Evolutionary conservation across 1,140 invertebrate genomes (phyloP).

Genomic region (Scaptodrosophila lebanonensis): DNA sequence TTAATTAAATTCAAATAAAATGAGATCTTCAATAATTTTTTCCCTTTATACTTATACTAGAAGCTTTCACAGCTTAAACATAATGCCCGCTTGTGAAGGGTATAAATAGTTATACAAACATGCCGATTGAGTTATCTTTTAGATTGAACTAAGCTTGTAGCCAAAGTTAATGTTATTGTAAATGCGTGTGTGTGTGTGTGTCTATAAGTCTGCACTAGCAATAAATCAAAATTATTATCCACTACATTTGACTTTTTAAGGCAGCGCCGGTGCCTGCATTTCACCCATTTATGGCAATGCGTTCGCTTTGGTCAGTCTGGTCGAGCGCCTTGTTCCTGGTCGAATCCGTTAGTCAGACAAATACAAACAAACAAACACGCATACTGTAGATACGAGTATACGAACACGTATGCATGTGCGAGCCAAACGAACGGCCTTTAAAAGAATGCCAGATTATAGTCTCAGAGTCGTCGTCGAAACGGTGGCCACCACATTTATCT

Average conservation of each 20-base stretch:
- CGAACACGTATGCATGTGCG: conserved; percentile 4
- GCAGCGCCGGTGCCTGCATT: conserved; percentile 52
- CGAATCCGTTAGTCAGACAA: conserved; percentile 46
- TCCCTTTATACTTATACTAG: no score
- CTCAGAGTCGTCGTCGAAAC: conserved; percentile 36
- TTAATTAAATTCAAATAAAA: no score
- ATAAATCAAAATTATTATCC: conserved; percentile 74
- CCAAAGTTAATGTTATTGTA: conserved; percentile 11
- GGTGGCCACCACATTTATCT: conserved; percentile 68
- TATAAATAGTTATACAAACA: neutral
- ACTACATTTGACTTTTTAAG: conserved; percentile 68
- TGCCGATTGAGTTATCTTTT: conserved; percentile 53
- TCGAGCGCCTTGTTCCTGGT: conserved; percentile 44
- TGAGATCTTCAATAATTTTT: no score
- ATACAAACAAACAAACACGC: no score
- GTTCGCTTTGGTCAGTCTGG: neutral
- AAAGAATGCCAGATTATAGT: conserved; percentile 58
- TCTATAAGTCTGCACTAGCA: conserved; percentile 44
- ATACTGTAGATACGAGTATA: no score
- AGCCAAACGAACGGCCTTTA: conserved; percentile 53
- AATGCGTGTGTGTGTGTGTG: conserved; percentile 12
- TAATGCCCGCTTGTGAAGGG: neutral
- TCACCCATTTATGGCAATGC: conserved; percentile 56
- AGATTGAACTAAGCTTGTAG: conserved; percentile 33
- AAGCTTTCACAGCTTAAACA: no score